A percentile compares a stretch with the other conserved stretches of the same genome.
These are phyloP conservation scores for Magallana ariakensis DNA, from an alignment of 1,140 invertebrate genomes.

Conservation along the genomic window DNA sequence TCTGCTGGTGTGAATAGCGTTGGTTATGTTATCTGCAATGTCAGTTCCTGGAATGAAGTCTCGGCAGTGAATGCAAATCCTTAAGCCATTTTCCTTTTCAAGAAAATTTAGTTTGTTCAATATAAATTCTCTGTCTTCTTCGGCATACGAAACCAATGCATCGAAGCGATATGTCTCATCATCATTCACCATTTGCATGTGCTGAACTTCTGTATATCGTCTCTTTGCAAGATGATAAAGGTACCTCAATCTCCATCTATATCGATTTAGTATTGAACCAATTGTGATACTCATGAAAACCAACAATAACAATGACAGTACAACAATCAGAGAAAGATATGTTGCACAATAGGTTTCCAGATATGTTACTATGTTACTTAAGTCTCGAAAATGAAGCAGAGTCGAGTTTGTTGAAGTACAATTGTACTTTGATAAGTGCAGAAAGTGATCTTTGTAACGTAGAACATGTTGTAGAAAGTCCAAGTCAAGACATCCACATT, in stretches of 20 bases:
- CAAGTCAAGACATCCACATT: not conserved
- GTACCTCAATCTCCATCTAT: conserved; percentile 66
- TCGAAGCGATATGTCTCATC: conserved; percentile 69
- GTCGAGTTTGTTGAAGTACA: not conserved
- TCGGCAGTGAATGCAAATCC: conserved; percentile 66
- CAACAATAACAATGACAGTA: not conserved
- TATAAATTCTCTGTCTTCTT: conserved; percentile 58
- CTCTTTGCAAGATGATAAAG: conserved; percentile 57
- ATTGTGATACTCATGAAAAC: not conserved
- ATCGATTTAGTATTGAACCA: conserved; percentile 25
- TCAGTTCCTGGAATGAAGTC: conserved; percentile 67
- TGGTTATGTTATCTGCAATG: conserved; percentile 84
- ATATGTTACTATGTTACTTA: not conserved
- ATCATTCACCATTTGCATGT: not conserved
- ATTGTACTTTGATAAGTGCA: not conserved
- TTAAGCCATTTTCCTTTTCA: conserved; percentile 51
- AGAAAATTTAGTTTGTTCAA: conserved; percentile 53
- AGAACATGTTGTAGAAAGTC: not conserved
- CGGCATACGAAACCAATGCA: conserved; percentile 67
- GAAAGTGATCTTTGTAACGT: not conserved
- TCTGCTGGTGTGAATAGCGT: conserved; percentile 83
- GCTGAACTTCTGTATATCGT: conserved; percentile 17
- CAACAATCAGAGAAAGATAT: not conserved
- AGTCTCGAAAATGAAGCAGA: not conserved
- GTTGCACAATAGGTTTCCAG: not conserved